Percentiles rank a stretch among this genome's conserved stretches.
phyloP scores from a whole-genome alignment of 2,113 vertebrate species.

The Aldabrachelys gigantea region DNA sequence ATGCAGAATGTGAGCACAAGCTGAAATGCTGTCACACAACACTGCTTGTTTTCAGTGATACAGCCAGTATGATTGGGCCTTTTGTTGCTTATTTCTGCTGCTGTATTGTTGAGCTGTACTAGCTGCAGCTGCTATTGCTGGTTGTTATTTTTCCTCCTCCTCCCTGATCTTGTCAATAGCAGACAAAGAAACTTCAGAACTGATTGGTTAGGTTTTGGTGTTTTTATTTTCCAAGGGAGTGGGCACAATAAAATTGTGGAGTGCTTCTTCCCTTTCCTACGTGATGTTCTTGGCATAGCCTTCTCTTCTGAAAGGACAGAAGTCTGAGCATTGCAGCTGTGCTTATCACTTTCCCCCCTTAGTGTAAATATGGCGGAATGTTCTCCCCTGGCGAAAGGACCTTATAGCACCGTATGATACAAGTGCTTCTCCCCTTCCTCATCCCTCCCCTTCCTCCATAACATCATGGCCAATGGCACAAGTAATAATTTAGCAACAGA shows the following conservation, averaged over 20 bases:
- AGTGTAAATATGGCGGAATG: rapidly evolving
- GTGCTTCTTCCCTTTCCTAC: neutral
- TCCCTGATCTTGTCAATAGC: neutral
- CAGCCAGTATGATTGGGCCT: neutral
- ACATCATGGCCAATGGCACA: neutral
- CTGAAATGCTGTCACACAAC: neutral
- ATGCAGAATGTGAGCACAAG: neutral
- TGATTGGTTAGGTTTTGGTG: neutral
- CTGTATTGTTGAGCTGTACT: neutral
- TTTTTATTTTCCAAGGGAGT: neutral
- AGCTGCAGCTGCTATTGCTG: neutral
- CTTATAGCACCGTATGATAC: neutral
- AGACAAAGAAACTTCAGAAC: neutral
- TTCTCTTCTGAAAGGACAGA: neutral
- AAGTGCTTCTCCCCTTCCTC: neutral
- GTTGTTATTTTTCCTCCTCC: neutral
- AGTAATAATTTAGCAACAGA: neutral
- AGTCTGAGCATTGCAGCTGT: neutral
- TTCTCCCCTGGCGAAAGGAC: neutral
- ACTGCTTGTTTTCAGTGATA: neutral
- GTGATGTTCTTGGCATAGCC: rapidly evolving
- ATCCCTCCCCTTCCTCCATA: neutral
- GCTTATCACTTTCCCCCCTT: neutral
- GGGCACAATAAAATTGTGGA: neutral
- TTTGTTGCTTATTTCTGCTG: rapidly evolving